These are phyloP conservation scores for Murina feae DNA, from an alignment of 2,113 vertebrate species.

Conservation along the genomic window DNA sequence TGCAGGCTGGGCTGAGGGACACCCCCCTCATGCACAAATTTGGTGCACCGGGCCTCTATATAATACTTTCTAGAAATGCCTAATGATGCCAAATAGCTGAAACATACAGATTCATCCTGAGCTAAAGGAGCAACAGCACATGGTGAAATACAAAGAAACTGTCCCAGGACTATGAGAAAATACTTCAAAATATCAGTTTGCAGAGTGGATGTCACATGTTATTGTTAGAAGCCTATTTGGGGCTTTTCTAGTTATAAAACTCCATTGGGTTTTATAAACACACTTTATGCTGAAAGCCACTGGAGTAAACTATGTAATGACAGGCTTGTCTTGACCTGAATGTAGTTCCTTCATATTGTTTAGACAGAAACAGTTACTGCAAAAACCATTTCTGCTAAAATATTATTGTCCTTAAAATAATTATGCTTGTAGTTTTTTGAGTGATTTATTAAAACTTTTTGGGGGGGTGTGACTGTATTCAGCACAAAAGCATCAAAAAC, in stretches of 20 bases:
- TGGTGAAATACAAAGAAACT: not conserved
- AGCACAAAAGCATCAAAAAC: not conserved
- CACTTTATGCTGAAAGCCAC: not conserved
- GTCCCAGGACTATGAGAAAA: not conserved
- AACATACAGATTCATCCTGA: not conserved
- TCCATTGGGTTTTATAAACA: not conserved
- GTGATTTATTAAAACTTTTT: not conserved
- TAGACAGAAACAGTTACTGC: not conserved
- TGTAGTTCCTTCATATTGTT: not conserved
- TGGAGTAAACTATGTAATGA: not conserved
- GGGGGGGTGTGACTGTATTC: not conserved
- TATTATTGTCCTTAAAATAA: not conserved
- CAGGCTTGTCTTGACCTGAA: not conserved
- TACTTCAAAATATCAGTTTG: not conserved
- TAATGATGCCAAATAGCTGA: not conserved
- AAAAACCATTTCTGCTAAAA: not conserved
- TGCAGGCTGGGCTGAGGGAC: no score
- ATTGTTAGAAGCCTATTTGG: not conserved
- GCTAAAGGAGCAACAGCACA: not conserved
- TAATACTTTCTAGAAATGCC: not conserved
- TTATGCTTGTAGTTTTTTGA: not conserved
- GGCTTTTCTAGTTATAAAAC: constrained; percentile 14
- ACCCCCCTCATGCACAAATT: no score
- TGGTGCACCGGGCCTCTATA: no score
- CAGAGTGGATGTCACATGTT: not conserved